A percentile compares a stretch with the other conserved stretches of the same genome.
These are phyloP conservation scores for Drosophila kanekoi DNA, from an alignment of 2,888 invertebrate species.

Conservation along the genomic window DNA sequence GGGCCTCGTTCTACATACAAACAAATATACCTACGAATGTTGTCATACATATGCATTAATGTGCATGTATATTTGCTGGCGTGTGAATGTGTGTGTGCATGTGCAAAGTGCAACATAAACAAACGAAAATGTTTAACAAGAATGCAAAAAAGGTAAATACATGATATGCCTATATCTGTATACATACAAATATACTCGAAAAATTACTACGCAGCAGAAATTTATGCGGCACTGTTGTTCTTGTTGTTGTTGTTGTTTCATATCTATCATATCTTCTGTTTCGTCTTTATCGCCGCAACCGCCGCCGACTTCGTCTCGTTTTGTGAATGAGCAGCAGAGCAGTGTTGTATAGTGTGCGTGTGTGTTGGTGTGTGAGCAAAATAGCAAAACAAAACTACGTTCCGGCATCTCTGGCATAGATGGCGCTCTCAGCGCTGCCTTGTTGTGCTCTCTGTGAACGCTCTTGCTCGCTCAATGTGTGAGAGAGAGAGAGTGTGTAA, in stretches of 20 bases:
- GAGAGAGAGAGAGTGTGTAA: slow-evolving; percentile 21
- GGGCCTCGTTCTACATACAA: slow-evolving; percentile 50
- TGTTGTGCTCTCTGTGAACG: slow-evolving; percentile 29
- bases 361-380: slow-evolving; percentile 37
- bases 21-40: slow-evolving; percentile 28
- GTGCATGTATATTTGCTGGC: slow-evolving; percentile 13
- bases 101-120: slow-evolving; percentile 61
- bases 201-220: slow-evolving; percentile 81
- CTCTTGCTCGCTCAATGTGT: slow-evolving; percentile 17
- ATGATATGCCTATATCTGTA: slow-evolving; percentile 18
- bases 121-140: slow-evolving; percentile 55
- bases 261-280: slow-evolving; percentile 77
- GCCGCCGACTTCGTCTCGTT: slow-evolving; percentile 55
- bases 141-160: slow-evolving; percentile 69
- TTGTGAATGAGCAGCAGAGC: slow-evolving; percentile 69
- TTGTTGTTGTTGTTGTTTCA: slow-evolving; percentile 70
- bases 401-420: slow-evolving; percentile 48
- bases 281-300: slow-evolving; percentile 51
- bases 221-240: slow-evolving; percentile 71
- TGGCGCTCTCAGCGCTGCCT: slow-evolving; percentile 25
- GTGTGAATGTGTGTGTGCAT: slow-evolving; percentile 18
- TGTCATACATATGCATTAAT: slow-evolving; percentile 18
- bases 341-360: slow-evolving; percentile 51
- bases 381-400: slow-evolving; percentile 61
- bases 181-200: slow-evolving; percentile 48